A percentile compares a stretch with the other conserved stretches of the same genome.
phyloP scores from a whole-genome alignment of 64 coral and sea anemone genomes.

The Pachyseris speciosa region DNA sequence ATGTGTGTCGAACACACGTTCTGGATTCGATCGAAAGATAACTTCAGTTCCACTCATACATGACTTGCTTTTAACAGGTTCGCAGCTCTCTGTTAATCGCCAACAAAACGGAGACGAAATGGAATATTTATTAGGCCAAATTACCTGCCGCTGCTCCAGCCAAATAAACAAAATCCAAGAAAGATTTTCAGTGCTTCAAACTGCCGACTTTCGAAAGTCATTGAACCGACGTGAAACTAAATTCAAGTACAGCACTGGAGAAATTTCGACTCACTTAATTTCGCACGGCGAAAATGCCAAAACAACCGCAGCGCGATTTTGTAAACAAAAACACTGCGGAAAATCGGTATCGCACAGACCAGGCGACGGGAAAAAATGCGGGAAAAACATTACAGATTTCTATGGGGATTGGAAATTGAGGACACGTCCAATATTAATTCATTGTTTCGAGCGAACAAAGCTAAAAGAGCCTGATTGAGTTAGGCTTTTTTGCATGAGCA shows the following conservation, averaged over 20 bases:
- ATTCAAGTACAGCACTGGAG: background rate
- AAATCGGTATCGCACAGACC: background rate
- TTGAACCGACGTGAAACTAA: background rate
- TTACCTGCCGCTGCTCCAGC: background rate
- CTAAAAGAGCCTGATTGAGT: slow-evolving; percentile 3
- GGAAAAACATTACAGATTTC: background rate
- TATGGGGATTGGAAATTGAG: background rate
- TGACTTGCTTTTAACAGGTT: background rate
- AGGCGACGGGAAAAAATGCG: background rate
- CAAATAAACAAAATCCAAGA: background rate
- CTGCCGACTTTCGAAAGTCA: background rate
- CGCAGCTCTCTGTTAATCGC: background rate
- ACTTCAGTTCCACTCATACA: background rate
- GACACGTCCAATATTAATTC: background rate
- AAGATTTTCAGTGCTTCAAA: background rate
- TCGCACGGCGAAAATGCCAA: background rate
- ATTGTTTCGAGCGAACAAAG: background rate
- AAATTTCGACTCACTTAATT: background rate
- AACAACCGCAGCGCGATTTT: slow-evolving; percentile 17
- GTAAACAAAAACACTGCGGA: slow-evolving; percentile 43
- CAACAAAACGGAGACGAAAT: background rate
- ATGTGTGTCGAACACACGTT: background rate
- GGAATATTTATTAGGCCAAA: slow-evolving; percentile 11
- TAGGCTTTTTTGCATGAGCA: too few species aligned
- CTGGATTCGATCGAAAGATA: background rate